These are phyloP conservation scores for Caerostris darwini DNA, from an alignment of 1,140 invertebrate genomes.

Conservation along the genomic window DNA sequence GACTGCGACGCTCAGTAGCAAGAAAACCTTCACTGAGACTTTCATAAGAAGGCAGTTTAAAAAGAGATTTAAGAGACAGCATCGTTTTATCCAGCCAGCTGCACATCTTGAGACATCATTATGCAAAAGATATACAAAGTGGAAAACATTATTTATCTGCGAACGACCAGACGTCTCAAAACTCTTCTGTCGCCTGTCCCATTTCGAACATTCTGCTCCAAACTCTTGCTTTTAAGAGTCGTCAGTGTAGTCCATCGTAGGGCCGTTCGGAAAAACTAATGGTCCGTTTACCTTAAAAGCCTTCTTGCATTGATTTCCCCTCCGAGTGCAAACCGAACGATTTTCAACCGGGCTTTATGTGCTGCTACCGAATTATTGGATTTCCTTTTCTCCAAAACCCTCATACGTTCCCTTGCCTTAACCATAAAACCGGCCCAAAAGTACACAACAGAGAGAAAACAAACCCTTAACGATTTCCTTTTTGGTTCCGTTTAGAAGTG, in stretches of 20 bases:
- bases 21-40: too few species aligned
- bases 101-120: neutral
- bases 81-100: too few species aligned
- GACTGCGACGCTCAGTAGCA: too few species aligned
- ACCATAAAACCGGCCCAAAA: too few species aligned
- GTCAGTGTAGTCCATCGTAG: neutral
- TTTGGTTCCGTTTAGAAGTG: neutral
- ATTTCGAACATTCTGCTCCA: neutral
- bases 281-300: neutral
- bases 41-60: too few species aligned
- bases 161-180: neutral
- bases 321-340: slow-evolving; percentile 17
- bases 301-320: neutral
- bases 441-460: neutral
- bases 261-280: neutral
- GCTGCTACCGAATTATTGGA: slow-evolving; percentile 34
- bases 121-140: neutral
- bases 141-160: neutral
- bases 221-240: neutral
- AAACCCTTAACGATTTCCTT: neutral
- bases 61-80: too few species aligned
- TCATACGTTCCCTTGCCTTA: too few species aligned
- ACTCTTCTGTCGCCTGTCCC: neutral
- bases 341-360: slow-evolving; percentile 17
- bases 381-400: neutral